These are phyloP conservation scores for Istiophorus platypterus DNA, from an alignment of 2,113 vertebrate species.

Conservation along the genomic window DNA sequence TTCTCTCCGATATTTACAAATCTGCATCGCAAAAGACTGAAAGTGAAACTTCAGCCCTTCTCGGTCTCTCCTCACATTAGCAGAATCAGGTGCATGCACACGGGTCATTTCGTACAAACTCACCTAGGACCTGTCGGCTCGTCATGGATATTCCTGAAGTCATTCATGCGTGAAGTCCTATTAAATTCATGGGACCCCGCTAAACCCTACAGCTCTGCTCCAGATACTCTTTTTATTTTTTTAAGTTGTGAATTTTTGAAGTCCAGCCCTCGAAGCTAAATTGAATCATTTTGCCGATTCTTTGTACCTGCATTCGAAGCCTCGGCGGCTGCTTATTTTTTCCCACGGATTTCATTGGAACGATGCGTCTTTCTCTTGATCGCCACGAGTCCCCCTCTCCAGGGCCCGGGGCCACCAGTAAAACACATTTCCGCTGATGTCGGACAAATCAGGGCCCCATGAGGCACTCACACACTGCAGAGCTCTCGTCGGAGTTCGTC, in stretches of 20 bases:
- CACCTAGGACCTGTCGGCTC: too few species aligned
- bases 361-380: not conserved
- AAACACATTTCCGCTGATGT: constrained; percentile 43
- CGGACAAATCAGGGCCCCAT: not conserved
- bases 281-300: too few species aligned
- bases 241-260: too few species aligned
- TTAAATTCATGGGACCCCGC: too few species aligned
- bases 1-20: not conserved
- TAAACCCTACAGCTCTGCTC: too few species aligned
- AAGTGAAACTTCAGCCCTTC: not conserved
- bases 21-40: not conserved
- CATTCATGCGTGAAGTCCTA: too few species aligned
- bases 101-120: too few species aligned
- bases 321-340: too few species aligned
- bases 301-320: not conserved
- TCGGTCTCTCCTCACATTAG: not conserved
- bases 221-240: too few species aligned
- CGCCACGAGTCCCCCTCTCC: not conserved
- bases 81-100: not conserved
- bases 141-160: too few species aligned
- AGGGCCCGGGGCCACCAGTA: not conserved
- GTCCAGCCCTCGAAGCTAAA: too few species aligned
- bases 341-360: not conserved
- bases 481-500: not conserved
- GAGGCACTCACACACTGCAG: not conserved